A percentile compares a stretch with the other conserved stretches of the same genome.
Evolutionary conservation across 2,888 invertebrate species (phyloP).

Genomic region (Diadegma fenestrale): DNA sequence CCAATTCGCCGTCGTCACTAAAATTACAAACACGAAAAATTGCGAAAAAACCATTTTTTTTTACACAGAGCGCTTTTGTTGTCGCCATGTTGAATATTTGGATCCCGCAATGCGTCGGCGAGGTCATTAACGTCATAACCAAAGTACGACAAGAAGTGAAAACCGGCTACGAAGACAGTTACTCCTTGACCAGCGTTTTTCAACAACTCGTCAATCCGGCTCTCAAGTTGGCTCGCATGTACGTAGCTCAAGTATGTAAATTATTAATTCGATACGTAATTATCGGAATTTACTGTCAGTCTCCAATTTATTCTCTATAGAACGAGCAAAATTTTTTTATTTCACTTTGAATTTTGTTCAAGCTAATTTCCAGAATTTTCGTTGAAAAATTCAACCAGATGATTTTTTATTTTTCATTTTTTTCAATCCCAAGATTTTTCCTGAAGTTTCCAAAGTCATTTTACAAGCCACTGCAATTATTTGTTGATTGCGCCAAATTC

Average conservation of each 20-base stretch:
- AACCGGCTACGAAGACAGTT: slow-evolving; percentile 81
- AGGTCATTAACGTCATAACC: slow-evolving; percentile 92
- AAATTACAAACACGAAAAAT: background rate
- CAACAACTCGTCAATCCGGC: slow-evolving; percentile 89
- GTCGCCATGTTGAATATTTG: slow-evolving; percentile 96
- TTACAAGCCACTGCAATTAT: background rate
- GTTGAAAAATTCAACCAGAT: too few species aligned
- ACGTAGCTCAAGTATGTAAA: slow-evolving; percentile 89
- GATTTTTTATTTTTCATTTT: too few species aligned
- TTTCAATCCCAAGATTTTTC: too few species aligned
- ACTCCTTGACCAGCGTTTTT: slow-evolving; percentile 85
- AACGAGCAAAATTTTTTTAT: too few species aligned
- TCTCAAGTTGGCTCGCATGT: slow-evolving; percentile 89
- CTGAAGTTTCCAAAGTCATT: background rate
- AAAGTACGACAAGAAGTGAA: slow-evolving; percentile 85
- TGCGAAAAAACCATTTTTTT: slow-evolving; percentile 20
- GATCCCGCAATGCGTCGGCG: slow-evolving; percentile 94
- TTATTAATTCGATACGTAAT: slow-evolving; percentile 37
- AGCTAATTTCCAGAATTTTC: too few species aligned
- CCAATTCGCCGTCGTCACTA: too few species aligned
- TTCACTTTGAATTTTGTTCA: too few species aligned
- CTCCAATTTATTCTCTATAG: background rate
- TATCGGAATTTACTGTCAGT: slow-evolving; percentile 10
- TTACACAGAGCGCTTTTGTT: slow-evolving; percentile 92
- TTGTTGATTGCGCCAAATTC: background rate